Conservation (phyloP, 2,888 invertebrate genomes). For the Opisthograptis luteolata region DNA sequence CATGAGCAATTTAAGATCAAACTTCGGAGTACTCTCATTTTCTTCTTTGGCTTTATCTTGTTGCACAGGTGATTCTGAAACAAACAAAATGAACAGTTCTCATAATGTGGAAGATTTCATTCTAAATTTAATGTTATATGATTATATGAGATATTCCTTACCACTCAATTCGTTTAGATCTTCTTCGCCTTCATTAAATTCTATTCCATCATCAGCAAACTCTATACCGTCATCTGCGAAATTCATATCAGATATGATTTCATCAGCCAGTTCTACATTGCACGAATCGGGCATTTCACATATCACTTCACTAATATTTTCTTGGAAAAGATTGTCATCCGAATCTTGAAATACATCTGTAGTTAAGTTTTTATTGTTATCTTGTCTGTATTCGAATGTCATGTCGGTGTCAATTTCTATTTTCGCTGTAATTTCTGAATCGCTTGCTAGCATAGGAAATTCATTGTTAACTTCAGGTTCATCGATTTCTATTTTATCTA, state of each 20-base stretch:
- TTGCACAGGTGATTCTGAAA: conserved; percentile 2
- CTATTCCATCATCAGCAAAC: conserved; percentile 41
- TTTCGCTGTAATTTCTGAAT: conserved; percentile 2
- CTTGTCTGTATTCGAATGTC: background rate
- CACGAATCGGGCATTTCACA: background rate
- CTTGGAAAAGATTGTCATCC: background rate
- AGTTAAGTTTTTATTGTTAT: background rate
- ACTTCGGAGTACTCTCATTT: conserved; percentile 39
- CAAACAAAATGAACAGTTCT: background rate
- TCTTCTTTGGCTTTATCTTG: conserved; percentile 10
- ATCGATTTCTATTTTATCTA: background rate
- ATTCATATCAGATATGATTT: conserved; percentile 39
- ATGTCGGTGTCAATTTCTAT: conserved; percentile 2
- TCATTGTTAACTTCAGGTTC: background rate
- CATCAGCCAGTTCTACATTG: conserved; percentile 2
- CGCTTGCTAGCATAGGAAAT: background rate
- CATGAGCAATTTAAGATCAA: conserved; percentile 71
- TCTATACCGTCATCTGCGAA: conserved; percentile 55
- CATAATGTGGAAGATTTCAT: background rate
- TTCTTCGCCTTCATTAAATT: conserved; percentile 29
- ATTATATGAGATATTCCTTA: conserved; percentile 5
- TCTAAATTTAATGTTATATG: background rate
- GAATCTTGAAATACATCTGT: background rate
- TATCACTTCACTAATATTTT: too few species aligned
- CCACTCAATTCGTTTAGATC: conserved; percentile 18